Evolutionary conservation across 2,888 invertebrate genomes (phyloP), one percentile per base, ranked within the genome.

Genomic region (Carcina quercana): DNA sequence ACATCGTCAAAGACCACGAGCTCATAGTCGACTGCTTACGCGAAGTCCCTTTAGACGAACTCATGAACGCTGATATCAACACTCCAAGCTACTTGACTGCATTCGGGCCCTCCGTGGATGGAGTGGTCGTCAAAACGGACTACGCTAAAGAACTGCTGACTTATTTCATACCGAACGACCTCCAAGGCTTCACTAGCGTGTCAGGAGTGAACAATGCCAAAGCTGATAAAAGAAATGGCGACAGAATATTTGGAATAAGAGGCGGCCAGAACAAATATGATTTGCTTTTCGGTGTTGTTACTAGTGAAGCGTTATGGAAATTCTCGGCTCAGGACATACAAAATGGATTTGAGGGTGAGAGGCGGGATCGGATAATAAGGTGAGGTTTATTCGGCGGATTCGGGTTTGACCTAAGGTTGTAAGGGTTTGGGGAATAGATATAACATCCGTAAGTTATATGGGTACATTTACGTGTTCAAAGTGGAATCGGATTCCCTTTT

Each of bases 91-190:
- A 93, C 62, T 75, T 95, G 28, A 93, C 92, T 42, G 91, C 94
- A 1, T 97, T 97, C 56, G 97, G 97, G 0, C 97, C 97, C 1
- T 95, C 95, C 53, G 94, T 96, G 25, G 97, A 97, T 62, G 96
- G 95, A 30, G 96, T 97, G 33, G 96, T 97, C 37, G 95, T 97
- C 46, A 92, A 93, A 75, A 90, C 93, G 17, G 94, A 94, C 66
- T 93, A 93, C 59, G 93, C 93, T 30, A 93, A 93, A 65, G 91
- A 92, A 58, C 76, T 92, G 5, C 82, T 91, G 11, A 91, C 91
- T 5, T 91, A 88, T 58, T 89, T 91, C 60, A 87, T 87, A 45
- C 88, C 89, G 0, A 88, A 88, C 37, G 89, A 89, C 45, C 79
- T 89, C 38, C 88, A 88, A 70, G 86, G 86, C 26, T 85, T 86